Percentiles rank a stretch among this genome's conserved stretches.
Conservation (phyloP, 37 sponge, comb jelly and placozoan genomes). For the Cladorhizidae sp. region DNA sequence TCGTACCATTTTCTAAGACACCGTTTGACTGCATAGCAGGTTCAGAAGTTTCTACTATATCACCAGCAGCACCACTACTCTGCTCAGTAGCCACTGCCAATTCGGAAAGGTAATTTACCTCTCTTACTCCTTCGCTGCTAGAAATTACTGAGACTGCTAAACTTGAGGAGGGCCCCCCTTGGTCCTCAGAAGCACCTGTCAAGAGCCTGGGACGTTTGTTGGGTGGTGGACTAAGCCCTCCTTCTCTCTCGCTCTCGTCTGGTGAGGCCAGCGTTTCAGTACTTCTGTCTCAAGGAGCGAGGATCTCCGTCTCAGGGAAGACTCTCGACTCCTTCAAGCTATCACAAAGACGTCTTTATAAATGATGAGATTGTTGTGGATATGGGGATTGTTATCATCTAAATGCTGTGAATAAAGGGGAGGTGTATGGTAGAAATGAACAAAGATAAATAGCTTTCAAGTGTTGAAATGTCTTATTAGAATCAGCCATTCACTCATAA, state of each 20-base stretch:
- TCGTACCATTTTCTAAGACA: constrained; percentile 21
- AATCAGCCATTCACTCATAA: no score
- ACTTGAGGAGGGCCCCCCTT: constrained; percentile 18
- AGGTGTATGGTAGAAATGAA: no score
- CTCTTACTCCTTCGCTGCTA: not conserved
- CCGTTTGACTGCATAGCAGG: constrained; percentile 21
- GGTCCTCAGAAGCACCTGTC: constrained; percentile 18
- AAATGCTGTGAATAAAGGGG: no score
- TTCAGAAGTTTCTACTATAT: not conserved
- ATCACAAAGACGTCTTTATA: not conserved
- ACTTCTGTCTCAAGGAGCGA: constrained; percentile 9
- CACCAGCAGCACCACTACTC: not conserved
- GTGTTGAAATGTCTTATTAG: no score
- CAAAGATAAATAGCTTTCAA: no score
- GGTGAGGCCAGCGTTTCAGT: constrained; percentile 71
- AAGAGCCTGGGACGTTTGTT: constrained; percentile 72
- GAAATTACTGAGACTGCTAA: not conserved
- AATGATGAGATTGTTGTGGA: no score
- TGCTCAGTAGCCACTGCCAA: not conserved
- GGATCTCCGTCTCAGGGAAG: constrained; percentile 5
- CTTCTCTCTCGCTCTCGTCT: constrained; percentile 63
- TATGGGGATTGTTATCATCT: no score
- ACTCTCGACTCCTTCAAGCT: constrained; percentile 19
- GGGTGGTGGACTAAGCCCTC: constrained; percentile 89
- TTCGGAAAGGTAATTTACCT: not conserved